Evolutionary conservation across 2,888 invertebrate genomes (phyloP), one percentile per base, ranked within the genome.

Genomic region (Chloromyia formosa): DNA sequence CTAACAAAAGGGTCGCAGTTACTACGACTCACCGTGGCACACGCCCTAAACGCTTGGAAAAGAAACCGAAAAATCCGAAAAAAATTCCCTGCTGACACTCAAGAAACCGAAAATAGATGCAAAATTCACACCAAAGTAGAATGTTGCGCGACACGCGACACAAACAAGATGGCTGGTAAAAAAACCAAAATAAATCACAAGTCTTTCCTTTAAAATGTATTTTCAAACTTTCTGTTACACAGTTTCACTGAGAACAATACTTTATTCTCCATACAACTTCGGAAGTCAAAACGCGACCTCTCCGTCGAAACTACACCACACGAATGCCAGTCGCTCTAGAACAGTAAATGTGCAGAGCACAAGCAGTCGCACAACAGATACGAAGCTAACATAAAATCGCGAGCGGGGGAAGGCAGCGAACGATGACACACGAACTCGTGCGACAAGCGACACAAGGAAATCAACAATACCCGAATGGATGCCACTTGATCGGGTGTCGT

Each of bases 241-340:
- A 14, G 66, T 45, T 35, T 22, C 49, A 22, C 45, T 66, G 45
- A 10, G 4, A 49, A 66, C n/a, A 66, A 66, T 66, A 66, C 16
- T 12, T 62, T 62, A 3, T 16, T 10, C 23, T 62, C 18, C 27
- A 35, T 4, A 40, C 23, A 27, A 66, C 45, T 22, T 45, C 66
- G 45, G 14, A 49, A 49, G 14, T 66, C 22, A 18, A 49, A 66
- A 49, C n/a, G 40, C 62, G 45, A 16, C 42, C 40, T 64, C 62
- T 16, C 35, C 18, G 45, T 66, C 20, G 49, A 45, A 66, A 49
- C 45, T 66, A 7, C 66, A 49, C 66, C 66, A 66, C 66, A 66
- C 66, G 66, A 66, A 66, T 66, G 66, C 9, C 2, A 64, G 23
- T 16, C 45, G 64, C 23, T 16, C 16, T 0, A n/a, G 42, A 5